A percentile compares a stretch with the other conserved stretches of the same genome.
These are phyloP conservation scores for Drosophila ercepeae DNA, from an alignment of 1,140 invertebrate species.

Conservation along the genomic window DNA sequence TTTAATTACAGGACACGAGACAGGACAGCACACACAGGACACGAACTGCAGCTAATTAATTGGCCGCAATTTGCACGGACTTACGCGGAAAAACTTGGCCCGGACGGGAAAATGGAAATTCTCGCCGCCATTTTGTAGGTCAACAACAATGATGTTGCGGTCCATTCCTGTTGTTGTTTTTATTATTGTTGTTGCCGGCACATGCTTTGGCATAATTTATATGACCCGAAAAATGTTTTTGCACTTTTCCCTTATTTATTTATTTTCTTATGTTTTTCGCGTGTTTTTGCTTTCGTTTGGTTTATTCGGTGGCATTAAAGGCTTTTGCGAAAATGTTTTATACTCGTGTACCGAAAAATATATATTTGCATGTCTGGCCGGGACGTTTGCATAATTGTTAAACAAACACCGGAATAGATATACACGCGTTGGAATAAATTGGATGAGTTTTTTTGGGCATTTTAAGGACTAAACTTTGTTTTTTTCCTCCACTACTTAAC, in stretches of 20 bases:
- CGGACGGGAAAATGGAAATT: slow-evolving; percentile 46
- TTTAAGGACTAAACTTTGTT: no score
- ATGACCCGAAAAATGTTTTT: slow-evolving; percentile 47
- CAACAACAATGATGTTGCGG: slow-evolving; percentile 46
- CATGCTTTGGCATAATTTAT: slow-evolving; percentile 75
- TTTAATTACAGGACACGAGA: slow-evolving; percentile 48
- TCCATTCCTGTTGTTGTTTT: slow-evolving; percentile 4
- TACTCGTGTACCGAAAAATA: no score
- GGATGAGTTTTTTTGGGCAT: background rate
- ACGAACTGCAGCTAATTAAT: slow-evolving; percentile 70
- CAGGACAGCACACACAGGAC: slow-evolving; percentile 1
- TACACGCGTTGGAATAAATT: background rate
- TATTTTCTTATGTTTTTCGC: slow-evolving; percentile 41
- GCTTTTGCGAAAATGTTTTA: slow-evolving; percentile 13
- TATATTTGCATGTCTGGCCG: slow-evolving; percentile 60
- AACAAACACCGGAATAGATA: slow-evolving; percentile 25
- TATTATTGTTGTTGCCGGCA: slow-evolving; percentile 45
- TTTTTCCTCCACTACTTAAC: no score
- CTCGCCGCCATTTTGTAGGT: slow-evolving; percentile 57
- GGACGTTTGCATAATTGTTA: slow-evolving; percentile 66
- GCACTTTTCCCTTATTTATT: slow-evolving; percentile 33
- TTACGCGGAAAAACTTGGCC: slow-evolving; percentile 61
- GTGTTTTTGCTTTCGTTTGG: slow-evolving; percentile 29
- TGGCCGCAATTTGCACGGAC: slow-evolving; percentile 62
- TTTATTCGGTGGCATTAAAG: slow-evolving; percentile 47